phyloP scores from a whole-genome alignment of 2,113 vertebrate genomes.

The Oncorhynchus tshawytscha region DNA sequence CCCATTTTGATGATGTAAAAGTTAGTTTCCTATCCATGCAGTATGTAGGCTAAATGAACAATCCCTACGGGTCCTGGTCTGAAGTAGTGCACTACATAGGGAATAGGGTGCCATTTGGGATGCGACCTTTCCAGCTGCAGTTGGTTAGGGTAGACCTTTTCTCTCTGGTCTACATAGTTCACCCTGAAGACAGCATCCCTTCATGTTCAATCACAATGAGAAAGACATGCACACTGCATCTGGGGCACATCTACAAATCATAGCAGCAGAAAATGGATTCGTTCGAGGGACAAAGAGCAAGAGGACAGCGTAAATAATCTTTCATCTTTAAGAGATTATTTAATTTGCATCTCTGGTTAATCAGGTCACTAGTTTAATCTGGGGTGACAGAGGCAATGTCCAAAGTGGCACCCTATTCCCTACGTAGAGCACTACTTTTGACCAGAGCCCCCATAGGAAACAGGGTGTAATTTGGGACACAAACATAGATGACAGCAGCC shows the following conservation, averaged over 20 bases:
- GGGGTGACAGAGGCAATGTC: slow-evolving; percentile 35
- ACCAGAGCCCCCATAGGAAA: neutral
- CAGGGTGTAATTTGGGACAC: neutral
- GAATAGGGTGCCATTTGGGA: too few species aligned
- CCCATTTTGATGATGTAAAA: neutral
- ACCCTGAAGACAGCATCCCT: neutral
- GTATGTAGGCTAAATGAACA: neutral
- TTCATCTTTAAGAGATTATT: neutral
- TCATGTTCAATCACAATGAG: neutral
- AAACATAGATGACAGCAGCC: too few species aligned
- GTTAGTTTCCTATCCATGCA: neutral
- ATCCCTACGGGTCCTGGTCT: neutral
- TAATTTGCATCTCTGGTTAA: slow-evolving; percentile 42
- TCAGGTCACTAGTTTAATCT: slow-evolving; percentile 53
- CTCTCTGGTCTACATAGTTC: neutral
- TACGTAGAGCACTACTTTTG: neutral
- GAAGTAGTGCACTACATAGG: too few species aligned
- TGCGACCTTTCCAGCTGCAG: neutral
- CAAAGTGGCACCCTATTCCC: neutral
- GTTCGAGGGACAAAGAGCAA: neutral
- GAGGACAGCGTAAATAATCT: neutral
- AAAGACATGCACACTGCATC: neutral
- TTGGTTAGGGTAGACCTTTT: neutral
- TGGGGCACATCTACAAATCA: neutral
- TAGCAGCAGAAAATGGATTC: neutral